phyloP scores from a whole-genome alignment of 2,888 invertebrate species.

The Cerceris rybyensis region DNA sequence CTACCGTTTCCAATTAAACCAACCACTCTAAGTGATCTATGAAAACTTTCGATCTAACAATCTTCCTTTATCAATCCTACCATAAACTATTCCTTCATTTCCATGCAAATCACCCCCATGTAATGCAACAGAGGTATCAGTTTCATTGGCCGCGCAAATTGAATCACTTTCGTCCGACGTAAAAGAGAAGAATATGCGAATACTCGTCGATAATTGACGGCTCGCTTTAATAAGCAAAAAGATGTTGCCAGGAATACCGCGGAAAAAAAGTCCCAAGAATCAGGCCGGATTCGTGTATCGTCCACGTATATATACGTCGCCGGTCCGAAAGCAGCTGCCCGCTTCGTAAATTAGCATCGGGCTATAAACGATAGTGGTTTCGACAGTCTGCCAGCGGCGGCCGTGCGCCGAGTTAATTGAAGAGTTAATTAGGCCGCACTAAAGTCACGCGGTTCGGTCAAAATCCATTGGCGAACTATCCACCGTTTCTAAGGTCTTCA shows the following conservation, averaged over 20 bases:
- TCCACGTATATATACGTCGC: constrained; percentile 6
- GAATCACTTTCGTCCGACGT: background rate
- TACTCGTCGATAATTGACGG: constrained; percentile 33
- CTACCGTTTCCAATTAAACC: no score
- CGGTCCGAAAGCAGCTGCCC: constrained; percentile 54
- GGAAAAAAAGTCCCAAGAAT: constrained; percentile 39
- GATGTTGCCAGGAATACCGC: constrained; percentile 43
- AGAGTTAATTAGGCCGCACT: constrained; percentile 49
- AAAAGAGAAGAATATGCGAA: constrained; percentile 25
- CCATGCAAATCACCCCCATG: no score
- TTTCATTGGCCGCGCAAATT: no score
- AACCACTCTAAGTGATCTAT: no score
- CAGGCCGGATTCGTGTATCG: constrained; percentile 32
- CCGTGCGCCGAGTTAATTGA: constrained; percentile 45
- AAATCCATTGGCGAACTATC: constrained; percentile 29
- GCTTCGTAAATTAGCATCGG: constrained; percentile 51
- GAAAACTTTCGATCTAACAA: no score
- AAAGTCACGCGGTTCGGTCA: constrained; percentile 33
- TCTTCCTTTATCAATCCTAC: no score
- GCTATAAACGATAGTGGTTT: constrained; percentile 52
- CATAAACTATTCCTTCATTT: no score
- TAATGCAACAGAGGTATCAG: no score
- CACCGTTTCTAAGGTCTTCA: constrained; percentile 30
- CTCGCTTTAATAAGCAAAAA: constrained; percentile 58
- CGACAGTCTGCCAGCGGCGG: constrained; percentile 19